phyloP scores from a whole-genome alignment of 1,140 invertebrate species.

The Arion vulgaris region DNA sequence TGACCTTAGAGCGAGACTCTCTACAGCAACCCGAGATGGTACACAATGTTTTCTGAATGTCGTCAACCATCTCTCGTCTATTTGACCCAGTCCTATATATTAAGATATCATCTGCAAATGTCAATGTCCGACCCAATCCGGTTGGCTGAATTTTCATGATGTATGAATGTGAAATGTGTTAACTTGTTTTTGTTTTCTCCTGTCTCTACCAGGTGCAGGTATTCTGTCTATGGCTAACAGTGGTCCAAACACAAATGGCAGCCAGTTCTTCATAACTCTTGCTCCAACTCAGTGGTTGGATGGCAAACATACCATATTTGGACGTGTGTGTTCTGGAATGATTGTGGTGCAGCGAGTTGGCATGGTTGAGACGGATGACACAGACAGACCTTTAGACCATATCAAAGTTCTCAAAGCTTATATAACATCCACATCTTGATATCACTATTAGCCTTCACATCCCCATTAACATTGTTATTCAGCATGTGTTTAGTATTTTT shows the following conservation, averaged over 20 bases:
- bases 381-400: constrained; percentile 91
- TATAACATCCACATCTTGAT: constrained; percentile 39
- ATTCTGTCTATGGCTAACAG: constrained; percentile 95
- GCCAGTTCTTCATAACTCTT: constrained; percentile 98
- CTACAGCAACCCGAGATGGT: no score
- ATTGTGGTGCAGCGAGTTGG: constrained; percentile 91
- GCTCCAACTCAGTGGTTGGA: constrained; percentile 98
- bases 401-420: constrained; percentile 85
- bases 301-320: constrained; percentile 97
- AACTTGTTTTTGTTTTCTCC: no score
- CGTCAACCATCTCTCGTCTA: no score
- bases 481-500: neutral
- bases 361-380: constrained; percentile 91
- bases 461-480: neutral
- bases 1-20: no score
- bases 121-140: no score
- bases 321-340: constrained; percentile 89
- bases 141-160: no score
- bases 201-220: constrained; percentile 78
- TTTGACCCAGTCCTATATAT: no score
- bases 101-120: no score
- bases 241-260: constrained; percentile 96
- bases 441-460: neutral
- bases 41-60: no score
- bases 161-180: no score